Conservation (phyloP, 2,113 vertebrate genomes). For the Heliornis fulica region DNA sequence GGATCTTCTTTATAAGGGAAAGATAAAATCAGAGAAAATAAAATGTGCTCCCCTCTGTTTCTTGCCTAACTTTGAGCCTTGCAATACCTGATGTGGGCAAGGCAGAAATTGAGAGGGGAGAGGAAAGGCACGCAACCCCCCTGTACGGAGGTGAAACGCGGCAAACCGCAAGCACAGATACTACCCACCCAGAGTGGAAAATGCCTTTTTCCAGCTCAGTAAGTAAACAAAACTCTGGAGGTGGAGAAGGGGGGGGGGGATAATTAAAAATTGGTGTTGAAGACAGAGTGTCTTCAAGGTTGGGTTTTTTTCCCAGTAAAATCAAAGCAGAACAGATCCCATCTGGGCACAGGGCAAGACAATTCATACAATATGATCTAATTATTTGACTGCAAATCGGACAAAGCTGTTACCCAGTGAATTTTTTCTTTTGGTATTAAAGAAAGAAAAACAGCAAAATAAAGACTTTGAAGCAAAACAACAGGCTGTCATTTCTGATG, state of each 20-base stretch:
- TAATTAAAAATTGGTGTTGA: background rate
- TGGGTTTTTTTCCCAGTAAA: background rate
- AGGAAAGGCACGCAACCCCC: background rate
- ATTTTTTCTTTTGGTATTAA: background rate
- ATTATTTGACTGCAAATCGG: background rate
- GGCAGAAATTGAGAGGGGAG: background rate
- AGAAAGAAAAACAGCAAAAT: no score
- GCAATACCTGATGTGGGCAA: background rate
- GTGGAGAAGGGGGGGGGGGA: accelerated
- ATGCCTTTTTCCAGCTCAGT: background rate
- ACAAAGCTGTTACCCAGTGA: accelerated
- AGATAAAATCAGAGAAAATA: background rate
- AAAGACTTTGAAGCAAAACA: no score
- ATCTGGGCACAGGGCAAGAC: background rate
- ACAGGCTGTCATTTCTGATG: no score
- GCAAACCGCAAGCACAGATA: background rate
- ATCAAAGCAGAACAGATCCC: background rate
- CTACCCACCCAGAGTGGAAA: background rate
- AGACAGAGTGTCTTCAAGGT: background rate
- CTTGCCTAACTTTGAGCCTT: background rate
- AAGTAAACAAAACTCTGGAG: background rate
- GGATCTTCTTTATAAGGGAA: background rate
- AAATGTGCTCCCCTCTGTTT: background rate
- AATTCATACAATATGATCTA: background rate
- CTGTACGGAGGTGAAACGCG: background rate